Base-by-base conservation (phyloP, 2,888 invertebrate genomes). In the Gryllus longicercus region DNA sequence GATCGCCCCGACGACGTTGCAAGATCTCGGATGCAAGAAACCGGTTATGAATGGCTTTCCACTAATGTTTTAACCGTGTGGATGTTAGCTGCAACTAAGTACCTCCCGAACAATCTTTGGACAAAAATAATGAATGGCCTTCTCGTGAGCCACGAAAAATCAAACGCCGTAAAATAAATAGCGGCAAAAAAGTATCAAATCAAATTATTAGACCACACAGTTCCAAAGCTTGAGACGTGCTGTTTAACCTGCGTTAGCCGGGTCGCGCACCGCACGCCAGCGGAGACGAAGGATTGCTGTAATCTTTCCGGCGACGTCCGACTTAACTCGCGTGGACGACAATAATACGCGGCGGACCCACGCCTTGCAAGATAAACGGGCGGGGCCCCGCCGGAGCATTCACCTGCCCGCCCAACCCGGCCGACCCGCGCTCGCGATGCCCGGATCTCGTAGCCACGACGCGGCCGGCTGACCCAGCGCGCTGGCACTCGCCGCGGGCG, bases 31-130 rank as follows among this genome's bases (percentile, higher is more conserved):
- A 63, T 63, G 63, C 63, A 63, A 18, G 63, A 63, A 63, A 63
- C 63, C 63, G 63, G 63, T 63, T 63, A 63, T 63, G 63, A 63
- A 63, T 63, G n/a, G 63, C 63, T 63, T 63, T 63, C 63, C n/a
- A 38, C 38, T 38, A 38, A 38, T 5, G 38, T 38, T 38, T 38
- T 38, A 38, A 38, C 38, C n/a, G 63, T 14, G 63, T 63, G n/a
- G n/a, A 63, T 63, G 63, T 63, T 63, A 63, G n/a, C 63, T 63
- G n/a, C 63, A 63, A 63, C 63, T 63, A 63, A 63, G 63, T 63
- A 63, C n/a, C 63, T 38, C 63, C n/a, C 16, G 63, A 63, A 16
- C 63, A 63, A 14, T 18, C 63, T 63, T 38, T 63, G 10, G 63
- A 63, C 11, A 63, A 38, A 38, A 63, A 63, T 63, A 63, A 63